Percentiles rank a stretch among this genome's conserved stretches.
These are phyloP conservation scores for Pachycephus smyrnensis DNA, from an alignment of 2,888 invertebrate genomes.

Conservation along the genomic window DNA sequence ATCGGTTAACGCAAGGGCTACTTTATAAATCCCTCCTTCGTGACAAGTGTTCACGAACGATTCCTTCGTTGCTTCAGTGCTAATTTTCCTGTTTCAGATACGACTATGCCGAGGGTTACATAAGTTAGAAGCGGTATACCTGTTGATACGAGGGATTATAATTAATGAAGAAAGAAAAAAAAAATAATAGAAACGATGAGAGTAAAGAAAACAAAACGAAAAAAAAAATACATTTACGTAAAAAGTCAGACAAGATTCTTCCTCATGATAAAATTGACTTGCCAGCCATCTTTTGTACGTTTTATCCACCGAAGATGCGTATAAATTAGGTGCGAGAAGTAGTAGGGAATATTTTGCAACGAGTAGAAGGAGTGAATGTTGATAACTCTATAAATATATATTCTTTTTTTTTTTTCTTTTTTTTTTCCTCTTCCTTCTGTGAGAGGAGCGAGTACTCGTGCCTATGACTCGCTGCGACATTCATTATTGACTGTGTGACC, in stretches of 20 bases:
- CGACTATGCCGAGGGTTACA: constrained; percentile 61
- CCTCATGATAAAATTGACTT: constrained; percentile 63
- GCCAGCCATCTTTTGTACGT: constrained; percentile 67
- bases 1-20: too few species aligned
- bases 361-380: constrained; percentile 53
- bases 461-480: neutral
- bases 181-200: constrained; percentile 19
- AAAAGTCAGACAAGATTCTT: constrained; percentile 59
- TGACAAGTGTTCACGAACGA: too few species aligned
- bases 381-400: constrained; percentile 2
- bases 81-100: constrained; percentile 49
- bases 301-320: constrained; percentile 51
- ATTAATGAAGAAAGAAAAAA: constrained; percentile 35
- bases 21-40: too few species aligned
- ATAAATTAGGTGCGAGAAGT: constrained; percentile 50
- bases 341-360: constrained; percentile 67
- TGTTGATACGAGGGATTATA: constrained; percentile 56
- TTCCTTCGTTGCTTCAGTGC: neutral
- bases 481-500: constrained; percentile 22
- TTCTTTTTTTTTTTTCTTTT: neutral
- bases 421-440: neutral
- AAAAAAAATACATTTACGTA: constrained; percentile 44
- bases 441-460: constrained; percentile 2
- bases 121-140: constrained; percentile 61
- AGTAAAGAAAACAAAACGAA: constrained; percentile 22